Conservation (phyloP, 2,888 invertebrate genomes). For the Drosophila anomelani region DNA sequence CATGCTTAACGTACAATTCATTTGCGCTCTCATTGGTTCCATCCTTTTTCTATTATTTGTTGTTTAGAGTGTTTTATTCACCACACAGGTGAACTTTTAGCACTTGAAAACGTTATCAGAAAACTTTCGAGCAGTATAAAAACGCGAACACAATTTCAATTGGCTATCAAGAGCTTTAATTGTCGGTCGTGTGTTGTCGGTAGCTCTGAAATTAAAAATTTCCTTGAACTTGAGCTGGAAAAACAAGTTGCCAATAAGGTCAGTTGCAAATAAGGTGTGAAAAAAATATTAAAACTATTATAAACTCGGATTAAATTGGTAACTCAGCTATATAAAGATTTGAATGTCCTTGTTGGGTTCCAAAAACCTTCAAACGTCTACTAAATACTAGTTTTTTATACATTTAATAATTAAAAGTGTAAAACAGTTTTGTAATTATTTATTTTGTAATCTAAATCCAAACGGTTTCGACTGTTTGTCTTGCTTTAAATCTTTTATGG, state of each 20-base stretch:
- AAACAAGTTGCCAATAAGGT: conserved; percentile 17
- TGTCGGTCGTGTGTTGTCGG: conserved; percentile 30
- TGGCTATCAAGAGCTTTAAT: conserved; percentile 23
- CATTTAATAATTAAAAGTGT: no score
- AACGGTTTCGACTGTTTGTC: neutral
- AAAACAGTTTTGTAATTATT: neutral
- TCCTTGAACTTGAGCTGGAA: conserved; percentile 15
- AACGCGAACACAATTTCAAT: neutral
- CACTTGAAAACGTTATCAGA: conserved; percentile 3
- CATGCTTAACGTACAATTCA: neutral
- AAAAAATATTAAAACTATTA: neutral
- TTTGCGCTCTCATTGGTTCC: neutral
- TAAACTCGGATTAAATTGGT: neutral
- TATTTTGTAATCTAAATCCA: neutral
- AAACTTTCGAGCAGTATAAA: conserved; percentile 45
- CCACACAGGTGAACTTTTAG: conserved; percentile 11
- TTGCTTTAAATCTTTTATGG: neutral
- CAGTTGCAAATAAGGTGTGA: conserved; percentile 9
- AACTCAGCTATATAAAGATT: no score
- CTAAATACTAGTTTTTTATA: neutral
- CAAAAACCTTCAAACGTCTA: neutral
- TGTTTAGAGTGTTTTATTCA: conserved; percentile 3
- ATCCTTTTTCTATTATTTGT: neutral
- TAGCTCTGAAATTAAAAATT: neutral
- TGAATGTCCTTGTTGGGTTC: neutral